Percentiles rank a stretch among this genome's conserved stretches.
phyloP scores from a whole-genome alignment of 1,140 invertebrate genomes.

The Ladona fulva region DNA sequence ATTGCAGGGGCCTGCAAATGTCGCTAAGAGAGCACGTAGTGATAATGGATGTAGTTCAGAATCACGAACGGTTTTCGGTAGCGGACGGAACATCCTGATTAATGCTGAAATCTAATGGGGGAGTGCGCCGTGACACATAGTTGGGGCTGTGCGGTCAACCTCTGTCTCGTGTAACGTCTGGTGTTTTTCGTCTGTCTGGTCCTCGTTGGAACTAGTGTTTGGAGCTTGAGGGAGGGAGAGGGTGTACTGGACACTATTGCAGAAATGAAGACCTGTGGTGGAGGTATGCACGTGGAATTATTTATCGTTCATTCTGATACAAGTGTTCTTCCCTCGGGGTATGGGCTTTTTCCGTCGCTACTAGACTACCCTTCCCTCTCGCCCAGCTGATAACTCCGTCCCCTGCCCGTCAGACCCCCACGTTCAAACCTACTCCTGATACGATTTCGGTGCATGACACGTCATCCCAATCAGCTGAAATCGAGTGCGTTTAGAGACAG shows the following conservation, averaged over 20 bases:
- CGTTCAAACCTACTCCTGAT: too few species aligned
- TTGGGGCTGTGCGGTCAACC: background rate
- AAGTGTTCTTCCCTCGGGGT: too few species aligned
- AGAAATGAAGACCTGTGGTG: background rate
- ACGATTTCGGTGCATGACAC: background rate
- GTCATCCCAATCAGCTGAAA: background rate
- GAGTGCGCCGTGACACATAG: background rate
- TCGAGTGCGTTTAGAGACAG: background rate
- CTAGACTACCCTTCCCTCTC: too few species aligned
- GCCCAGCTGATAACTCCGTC: too few species aligned
- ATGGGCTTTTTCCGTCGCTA: too few species aligned
- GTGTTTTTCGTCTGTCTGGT: background rate
- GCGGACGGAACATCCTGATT: slow-evolving; percentile 2
- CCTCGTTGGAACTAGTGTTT: background rate
- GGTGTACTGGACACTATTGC: background rate
- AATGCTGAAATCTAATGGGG: background rate
- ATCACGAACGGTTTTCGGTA: background rate
- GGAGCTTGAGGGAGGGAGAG: too few species aligned
- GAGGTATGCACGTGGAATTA: background rate
- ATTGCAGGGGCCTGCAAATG: background rate
- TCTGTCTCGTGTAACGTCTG: background rate
- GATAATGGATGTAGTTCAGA: background rate
- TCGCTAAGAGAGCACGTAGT: background rate
- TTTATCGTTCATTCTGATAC: too few species aligned
- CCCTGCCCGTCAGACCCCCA: too few species aligned